These are phyloP conservation scores for Gobius niger DNA, from an alignment of 2,113 vertebrate genomes.

Conservation along the genomic window DNA sequence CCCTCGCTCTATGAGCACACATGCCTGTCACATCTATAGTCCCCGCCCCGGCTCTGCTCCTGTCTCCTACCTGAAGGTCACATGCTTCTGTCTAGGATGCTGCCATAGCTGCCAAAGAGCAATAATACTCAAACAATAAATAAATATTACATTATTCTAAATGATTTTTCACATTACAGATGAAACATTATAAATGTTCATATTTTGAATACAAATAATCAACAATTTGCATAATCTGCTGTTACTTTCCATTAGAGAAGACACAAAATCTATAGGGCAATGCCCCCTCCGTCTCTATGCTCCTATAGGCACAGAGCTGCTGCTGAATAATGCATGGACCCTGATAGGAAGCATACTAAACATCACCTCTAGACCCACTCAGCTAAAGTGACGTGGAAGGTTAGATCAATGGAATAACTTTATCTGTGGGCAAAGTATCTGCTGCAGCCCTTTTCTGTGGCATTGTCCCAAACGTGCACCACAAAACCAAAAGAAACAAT, in stretches of 20 bases:
- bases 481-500: neutral
- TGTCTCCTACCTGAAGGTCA: constrained; percentile 48
- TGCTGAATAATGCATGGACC: constrained; percentile 36
- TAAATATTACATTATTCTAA: neutral
- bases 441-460: neutral
- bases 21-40: constrained; percentile 30
- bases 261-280: constrained; percentile 9
- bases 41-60: constrained; percentile 40
- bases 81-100: constrained; percentile 17
- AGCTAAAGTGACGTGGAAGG: neutral
- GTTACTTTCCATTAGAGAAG: neutral
- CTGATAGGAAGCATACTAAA: constrained; percentile 22
- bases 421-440: neutral
- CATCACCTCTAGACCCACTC: constrained; percentile 16
- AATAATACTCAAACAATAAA: constrained; percentile 69
- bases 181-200: neutral
- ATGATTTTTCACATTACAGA: neutral
- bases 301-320: constrained; percentile 8
- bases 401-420: constrained; percentile 15
- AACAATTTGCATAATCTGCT: neutral
- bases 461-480: neutral
- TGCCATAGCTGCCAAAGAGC: constrained; percentile 30
- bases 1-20: constrained; percentile 2
- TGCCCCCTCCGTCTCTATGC: constrained; percentile 2
- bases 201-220: neutral